phyloP scores from a whole-genome alignment of 2,888 invertebrate genomes.

The Drosophila kanekoi region DNA sequence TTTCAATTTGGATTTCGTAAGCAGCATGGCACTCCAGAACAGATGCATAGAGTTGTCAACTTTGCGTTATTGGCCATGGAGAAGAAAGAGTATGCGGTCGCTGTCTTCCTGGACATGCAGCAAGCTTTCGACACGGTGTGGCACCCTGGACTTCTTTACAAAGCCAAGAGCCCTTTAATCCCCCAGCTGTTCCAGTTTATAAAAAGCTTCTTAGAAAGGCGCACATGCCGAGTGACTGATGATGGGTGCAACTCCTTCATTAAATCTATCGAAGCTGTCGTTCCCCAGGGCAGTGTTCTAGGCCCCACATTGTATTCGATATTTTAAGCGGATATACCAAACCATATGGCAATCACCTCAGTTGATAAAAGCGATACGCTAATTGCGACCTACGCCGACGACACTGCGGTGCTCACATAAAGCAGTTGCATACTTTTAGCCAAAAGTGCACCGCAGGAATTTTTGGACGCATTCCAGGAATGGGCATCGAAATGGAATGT shows the following conservation, averaged over 20 bases:
- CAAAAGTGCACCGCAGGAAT: neutral
- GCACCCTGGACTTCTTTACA: constrained; percentile 11
- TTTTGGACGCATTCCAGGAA: neutral
- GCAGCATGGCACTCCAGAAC: constrained; percentile 1
- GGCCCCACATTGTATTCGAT: no score
- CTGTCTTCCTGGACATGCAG: no score
- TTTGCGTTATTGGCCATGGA: neutral
- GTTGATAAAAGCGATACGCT: no score
- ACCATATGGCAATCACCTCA: no score
- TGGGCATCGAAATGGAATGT: neutral
- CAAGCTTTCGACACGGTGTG: neutral
- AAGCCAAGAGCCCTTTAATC: constrained; percentile 1
- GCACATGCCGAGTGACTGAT: neutral
- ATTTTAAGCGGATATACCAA: no score
- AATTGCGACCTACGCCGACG: no score
- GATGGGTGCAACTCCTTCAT: neutral
- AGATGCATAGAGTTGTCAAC: neutral
- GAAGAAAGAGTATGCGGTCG: neutral
- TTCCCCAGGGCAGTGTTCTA: constrained; percentile 41
- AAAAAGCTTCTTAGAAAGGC: constrained; percentile 6
- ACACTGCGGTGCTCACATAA: neutral
- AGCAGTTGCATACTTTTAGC: neutral
- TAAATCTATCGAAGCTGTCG: constrained; percentile 32
- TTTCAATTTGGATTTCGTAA: no score
- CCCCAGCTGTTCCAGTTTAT: constrained; percentile 1